Evolutionary conservation across 1,140 invertebrate species (phyloP).

Genomic region (Heliconius hewitsoni): DNA sequence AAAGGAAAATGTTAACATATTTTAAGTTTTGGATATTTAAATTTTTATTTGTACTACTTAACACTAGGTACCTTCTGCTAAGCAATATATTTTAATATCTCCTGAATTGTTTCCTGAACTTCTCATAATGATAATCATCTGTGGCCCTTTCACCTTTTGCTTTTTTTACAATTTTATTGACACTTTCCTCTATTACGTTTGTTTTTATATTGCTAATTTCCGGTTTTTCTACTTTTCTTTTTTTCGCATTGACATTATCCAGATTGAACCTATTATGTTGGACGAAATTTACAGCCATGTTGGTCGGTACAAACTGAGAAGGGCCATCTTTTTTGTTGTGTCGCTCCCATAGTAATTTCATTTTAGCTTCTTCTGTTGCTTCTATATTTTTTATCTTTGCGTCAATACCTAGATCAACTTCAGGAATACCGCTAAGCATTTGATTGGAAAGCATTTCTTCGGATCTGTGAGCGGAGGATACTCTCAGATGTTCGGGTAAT

Average conservation of each 20-base stretch:
- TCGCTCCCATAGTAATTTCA: constrained; percentile 93
- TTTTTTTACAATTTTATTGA: constrained; percentile 84
- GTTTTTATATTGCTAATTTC: constrained; percentile 74
- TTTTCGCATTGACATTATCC: constrained; percentile 78
- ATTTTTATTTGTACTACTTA: too few relatives aligned
- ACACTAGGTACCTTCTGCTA: too few relatives aligned
- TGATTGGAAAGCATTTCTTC: constrained; percentile 99
- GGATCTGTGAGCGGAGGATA: constrained; percentile 90
- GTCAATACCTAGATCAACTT: constrained; percentile 99
- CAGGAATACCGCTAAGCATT: constrained; percentile 99
- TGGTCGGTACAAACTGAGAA: constrained; percentile 97
- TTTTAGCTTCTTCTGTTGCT: constrained; percentile 98
- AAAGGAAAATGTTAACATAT: too few relatives aligned
- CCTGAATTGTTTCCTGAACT: constrained; percentile 97
- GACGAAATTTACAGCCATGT: constrained; percentile 99
- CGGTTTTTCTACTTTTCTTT: constrained; percentile 76
- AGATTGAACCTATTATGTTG: constrained; percentile 90
- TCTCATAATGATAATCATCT: constrained; percentile 98
- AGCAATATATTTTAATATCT: constrained; percentile 85
- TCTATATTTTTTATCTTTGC: constrained; percentile 99
- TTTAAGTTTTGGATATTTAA: too few relatives aligned
- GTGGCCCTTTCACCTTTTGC: constrained; percentile 94
- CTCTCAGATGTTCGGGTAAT: constrained; percentile 92
- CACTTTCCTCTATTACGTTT: constrained; percentile 80
- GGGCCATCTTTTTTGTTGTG: constrained; percentile 96